Evolutionary conservation across 2,113 vertebrate species (phyloP), one percentile per base, ranked within the genome.

Genomic region (Syngnathus scovelli): DNA sequence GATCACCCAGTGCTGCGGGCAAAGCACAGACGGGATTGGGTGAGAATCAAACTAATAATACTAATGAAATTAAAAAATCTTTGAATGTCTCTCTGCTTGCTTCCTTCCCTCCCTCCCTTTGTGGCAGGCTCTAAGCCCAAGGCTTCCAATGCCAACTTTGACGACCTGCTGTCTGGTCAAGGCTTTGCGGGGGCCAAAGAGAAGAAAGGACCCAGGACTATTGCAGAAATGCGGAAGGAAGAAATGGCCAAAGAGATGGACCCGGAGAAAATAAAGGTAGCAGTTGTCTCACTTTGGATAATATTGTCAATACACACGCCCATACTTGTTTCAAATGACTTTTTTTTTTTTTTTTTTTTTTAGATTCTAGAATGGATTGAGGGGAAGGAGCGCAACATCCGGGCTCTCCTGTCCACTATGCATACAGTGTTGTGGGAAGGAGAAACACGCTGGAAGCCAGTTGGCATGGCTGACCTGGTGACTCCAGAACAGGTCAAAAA

Each of bases 191-290:
- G 96, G 36, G 83, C 92, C 80, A 98, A 94, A 84, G 95, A 99
- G 63, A 98, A 92, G 87, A 97, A 93, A 74, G 95, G 96, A 1
- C 96, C 96, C 68, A 93, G 93, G 86, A 99, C 97, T 69, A 99
- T 99, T 88, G 96, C 95, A 54, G 97, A 98, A 89, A 98, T 99
- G 97, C 95, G 96, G 81, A 98, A 98, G 85, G 97, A 99, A 80
- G 97, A 99, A 85, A 94, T 99, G 96, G 96, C 96, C 61, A 99
- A 98, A 88, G 97, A 98, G 79, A 98, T 99, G 95, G 97, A 99
- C 78, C 97, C 97, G 0, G 97, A 99, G 79, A 99, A 94, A 86
- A 74, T 99, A 62, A 99, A 99, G 94, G 97, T 94, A 85, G 82
- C 75, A 37, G 2, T 3, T 21, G 61, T 48, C 43, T 6, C 16